Conservation (phyloP, 2,797 vertebrate species). For the Brotula barbata region DNA sequence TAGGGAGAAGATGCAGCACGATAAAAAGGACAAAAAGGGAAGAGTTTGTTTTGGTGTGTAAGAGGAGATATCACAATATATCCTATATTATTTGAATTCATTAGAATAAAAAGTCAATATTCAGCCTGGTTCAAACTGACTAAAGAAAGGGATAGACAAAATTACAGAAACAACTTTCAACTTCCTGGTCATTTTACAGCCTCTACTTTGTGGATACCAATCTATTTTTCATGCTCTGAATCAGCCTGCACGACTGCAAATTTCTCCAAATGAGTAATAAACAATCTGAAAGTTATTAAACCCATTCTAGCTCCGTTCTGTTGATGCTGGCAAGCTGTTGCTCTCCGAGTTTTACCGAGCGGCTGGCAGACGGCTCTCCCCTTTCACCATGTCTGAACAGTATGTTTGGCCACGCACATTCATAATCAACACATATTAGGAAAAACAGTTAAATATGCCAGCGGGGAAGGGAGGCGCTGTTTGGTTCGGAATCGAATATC, state of each 20-base stretch:
- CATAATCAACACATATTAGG: slow-evolving; percentile 17
- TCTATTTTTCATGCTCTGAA: background rate
- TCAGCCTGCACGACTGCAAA: background rate
- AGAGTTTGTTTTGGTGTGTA: too few species aligned
- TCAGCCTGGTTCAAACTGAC: too few species aligned
- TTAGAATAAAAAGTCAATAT: too few species aligned
- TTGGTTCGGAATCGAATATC: slow-evolving; percentile 42
- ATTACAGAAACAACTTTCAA: background rate
- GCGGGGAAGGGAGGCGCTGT: slow-evolving; percentile 34
- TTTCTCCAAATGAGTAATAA: slow-evolving; percentile 4
- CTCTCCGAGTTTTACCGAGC: slow-evolving; percentile 11
- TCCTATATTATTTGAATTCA: too few species aligned
- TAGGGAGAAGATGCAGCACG: too few species aligned
- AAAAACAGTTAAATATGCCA: slow-evolving; percentile 46
- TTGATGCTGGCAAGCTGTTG: slow-evolving; percentile 14
- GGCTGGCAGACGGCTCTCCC: slow-evolving; percentile 1
- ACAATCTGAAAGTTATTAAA: background rate
- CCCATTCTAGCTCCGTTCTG: slow-evolving; percentile 5
- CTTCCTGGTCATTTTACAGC: background rate
- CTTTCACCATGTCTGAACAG: slow-evolving; percentile 13
- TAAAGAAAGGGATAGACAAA: background rate
- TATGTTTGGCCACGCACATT: slow-evolving; percentile 18
- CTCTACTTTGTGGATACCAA: background rate
- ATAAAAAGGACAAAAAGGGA: too few species aligned
- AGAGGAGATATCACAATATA: too few species aligned